These are phyloP conservation scores for Bucco capensis DNA, from an alignment of 2,113 vertebrate genomes.

Conservation along the genomic window DNA sequence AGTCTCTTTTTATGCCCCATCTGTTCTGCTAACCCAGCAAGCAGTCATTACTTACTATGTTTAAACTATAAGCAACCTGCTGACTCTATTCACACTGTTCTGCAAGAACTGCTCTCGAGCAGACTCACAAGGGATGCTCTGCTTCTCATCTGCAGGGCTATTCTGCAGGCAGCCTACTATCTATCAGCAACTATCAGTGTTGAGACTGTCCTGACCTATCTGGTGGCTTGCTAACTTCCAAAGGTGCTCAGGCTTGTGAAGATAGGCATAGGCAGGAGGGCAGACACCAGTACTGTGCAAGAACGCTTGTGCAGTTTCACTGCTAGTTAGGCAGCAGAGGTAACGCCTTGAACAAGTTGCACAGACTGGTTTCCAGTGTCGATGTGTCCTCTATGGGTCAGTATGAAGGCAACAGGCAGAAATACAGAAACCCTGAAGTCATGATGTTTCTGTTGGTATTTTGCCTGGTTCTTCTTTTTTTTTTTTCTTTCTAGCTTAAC, in stretches of 20 bases:
- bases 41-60: background rate
- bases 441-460: background rate
- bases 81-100: background rate
- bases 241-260: background rate
- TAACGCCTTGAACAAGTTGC: background rate
- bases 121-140: background rate
- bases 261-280: background rate
- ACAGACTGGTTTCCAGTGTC: background rate
- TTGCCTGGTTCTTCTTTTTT: background rate
- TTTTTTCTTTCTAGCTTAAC: background rate
- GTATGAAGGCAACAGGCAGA: background rate
- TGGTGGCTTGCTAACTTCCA: background rate
- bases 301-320: background rate
- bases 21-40: background rate
- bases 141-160: background rate
- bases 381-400: rapidly evolving
- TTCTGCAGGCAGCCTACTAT: background rate
- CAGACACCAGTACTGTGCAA: rapidly evolving
- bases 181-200: rapidly evolving
- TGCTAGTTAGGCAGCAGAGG: background rate
- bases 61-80: background rate
- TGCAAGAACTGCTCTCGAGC: background rate
- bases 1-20: background rate
- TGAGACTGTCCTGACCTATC: background rate
- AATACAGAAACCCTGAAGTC: background rate